Conservation (phyloP, 2,888 invertebrate genomes). For the Alviniconcha strummeri region DNA sequence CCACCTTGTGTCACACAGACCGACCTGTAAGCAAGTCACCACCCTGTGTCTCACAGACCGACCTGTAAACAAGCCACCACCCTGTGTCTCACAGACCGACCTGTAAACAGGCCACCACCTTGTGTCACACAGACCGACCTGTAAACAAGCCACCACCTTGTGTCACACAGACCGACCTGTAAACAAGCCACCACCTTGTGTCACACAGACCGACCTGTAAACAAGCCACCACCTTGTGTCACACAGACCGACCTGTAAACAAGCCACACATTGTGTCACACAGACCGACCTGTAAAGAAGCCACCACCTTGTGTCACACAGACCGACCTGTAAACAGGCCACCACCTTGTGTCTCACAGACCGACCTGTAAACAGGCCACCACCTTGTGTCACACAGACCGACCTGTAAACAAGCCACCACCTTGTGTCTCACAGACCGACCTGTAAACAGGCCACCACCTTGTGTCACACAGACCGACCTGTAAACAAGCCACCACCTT, state of each 20-base stretch:
- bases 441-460: not conserved
- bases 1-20: not conserved
- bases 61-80: not conserved
- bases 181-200: not conserved
- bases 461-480: not conserved
- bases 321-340: not conserved
- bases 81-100: not conserved
- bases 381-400: not conserved
- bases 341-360: not conserved
- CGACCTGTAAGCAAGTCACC: not conserved
- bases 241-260: not conserved
- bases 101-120: not conserved
- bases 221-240: not conserved
- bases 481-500: not conserved
- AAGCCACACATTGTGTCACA: not conserved
- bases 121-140: not conserved
- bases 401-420: not conserved
- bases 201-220: not conserved
- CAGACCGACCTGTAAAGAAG: not conserved
- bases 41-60: not conserved
- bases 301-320: not conserved
- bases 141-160: no score
- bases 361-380: not conserved
- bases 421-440: not conserved
- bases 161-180: not conserved